These are phyloP conservation scores for Rhinichthys osculus DNA, from an alignment of 2,797 vertebrate genomes.

Conservation along the genomic window DNA sequence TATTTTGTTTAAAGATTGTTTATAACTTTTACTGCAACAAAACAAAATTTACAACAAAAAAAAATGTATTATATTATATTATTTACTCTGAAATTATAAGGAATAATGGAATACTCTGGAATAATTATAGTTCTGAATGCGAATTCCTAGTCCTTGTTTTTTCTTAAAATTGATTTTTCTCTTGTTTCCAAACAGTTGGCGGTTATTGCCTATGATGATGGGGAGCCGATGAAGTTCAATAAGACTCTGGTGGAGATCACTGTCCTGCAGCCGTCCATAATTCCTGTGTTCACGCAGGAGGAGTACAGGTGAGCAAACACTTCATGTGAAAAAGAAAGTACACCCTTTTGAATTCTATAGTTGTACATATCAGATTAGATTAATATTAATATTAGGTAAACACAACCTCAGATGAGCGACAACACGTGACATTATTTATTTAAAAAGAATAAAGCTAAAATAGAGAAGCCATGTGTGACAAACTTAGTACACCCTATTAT, in stretches of 20 bases:
- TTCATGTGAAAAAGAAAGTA: not conserved
- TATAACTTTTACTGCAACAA: no score
- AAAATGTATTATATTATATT: no score
- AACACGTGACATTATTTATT: not conserved
- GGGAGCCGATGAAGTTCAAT: constrained; percentile 88
- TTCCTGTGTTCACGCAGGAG: constrained; percentile 94
- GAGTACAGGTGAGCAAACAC: constrained; percentile 89
- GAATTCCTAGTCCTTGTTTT: not conserved
- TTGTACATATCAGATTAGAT: no score
- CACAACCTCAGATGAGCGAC: not conserved
- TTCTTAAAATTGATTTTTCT: constrained; percentile 40
- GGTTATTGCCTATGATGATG: constrained; percentile 92
- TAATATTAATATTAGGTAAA: not conserved
- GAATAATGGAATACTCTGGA: no score
- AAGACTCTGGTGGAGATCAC: constrained; percentile 88
- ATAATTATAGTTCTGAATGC: not conserved
- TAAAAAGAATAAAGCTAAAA: not conserved
- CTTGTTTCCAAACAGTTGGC: constrained; percentile 79
- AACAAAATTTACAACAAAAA: no score
- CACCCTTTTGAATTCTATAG: not conserved
- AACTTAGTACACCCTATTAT: not conserved
- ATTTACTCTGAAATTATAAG: no score
- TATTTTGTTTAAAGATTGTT: no score
- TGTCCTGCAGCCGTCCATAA: constrained; percentile 93
- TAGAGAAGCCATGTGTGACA: not conserved